These are phyloP conservation scores for Pseudochromis fuscus DNA, from an alignment of 2,797 vertebrate species.

Conservation along the genomic window DNA sequence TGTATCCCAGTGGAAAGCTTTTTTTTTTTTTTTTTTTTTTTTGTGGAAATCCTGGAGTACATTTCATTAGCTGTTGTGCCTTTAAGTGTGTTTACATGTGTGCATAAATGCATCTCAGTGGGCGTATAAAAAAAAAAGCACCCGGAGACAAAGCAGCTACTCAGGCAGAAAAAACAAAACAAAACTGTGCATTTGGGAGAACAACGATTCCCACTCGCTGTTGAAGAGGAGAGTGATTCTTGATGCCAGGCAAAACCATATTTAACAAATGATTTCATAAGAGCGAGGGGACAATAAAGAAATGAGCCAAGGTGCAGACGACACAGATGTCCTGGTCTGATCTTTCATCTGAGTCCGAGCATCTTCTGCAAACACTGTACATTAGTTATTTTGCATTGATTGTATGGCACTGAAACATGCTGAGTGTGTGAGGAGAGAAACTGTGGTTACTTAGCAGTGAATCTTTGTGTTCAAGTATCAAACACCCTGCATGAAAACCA, in stretches of 20 bases:
- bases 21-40: constrained; percentile 18
- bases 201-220: constrained; percentile 50
- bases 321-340: constrained; percentile 56
- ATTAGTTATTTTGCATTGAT: constrained; percentile 59
- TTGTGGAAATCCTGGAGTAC: constrained; percentile 45
- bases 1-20: constrained; percentile 26
- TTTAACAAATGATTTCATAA: constrained; percentile 60
- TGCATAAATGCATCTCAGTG: constrained; percentile 56
- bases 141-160: constrained; percentile 64
- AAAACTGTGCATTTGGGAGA: constrained; percentile 50
- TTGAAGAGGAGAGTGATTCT: constrained; percentile 46
- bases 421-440: constrained; percentile 17
- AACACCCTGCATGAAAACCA: constrained; percentile 10
- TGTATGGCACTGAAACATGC: constrained; percentile 25
- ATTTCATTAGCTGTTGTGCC: constrained; percentile 58
- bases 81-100: constrained; percentile 62
- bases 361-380: constrained; percentile 34
- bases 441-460: constrained; percentile 21
- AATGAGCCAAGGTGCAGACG: constrained; percentile 49
- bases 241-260: constrained; percentile 44
- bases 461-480: constrained; percentile 14
- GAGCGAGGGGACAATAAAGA: constrained; percentile 44
- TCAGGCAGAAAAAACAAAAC: constrained; percentile 56
- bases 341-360: constrained; percentile 54
- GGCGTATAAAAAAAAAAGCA: constrained; percentile 56